Base-by-base conservation (phyloP, 2,797 vertebrate genomes). In the Schizopygopsis malacanthus region DNA sequence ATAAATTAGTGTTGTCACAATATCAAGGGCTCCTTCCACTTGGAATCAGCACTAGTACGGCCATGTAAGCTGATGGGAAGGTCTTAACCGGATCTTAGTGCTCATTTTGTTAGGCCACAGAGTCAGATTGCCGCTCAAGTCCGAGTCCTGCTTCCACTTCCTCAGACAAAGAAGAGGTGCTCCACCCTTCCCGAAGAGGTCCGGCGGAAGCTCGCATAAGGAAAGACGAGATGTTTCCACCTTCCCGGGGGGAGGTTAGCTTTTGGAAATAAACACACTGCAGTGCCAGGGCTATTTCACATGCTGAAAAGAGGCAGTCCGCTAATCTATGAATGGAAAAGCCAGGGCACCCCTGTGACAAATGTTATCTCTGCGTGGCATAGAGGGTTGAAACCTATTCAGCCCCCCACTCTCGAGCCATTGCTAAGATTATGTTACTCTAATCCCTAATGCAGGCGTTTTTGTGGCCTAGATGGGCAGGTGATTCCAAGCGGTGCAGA, bases 351-450 rank as follows among this genome's bases (percentile, higher is more conserved):
- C 94, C 94, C 89, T 43, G 94, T 95, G 94, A 96, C 94, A 95
- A 96, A 95, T 95, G 95, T 96, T 96, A 96, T 96, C 96, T 95
- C 95, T 41, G 90, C 85, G 87, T 95, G 94, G 94, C 95, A 96
- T 94, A 94, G 95, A 95, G 93, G 95, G 95, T 94, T 95, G 94
- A 94, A 93, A 92, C 93, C 94, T 94, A 95, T 95, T 96, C 96
- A 95, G 93, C 90, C 92, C 93, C 93, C 91, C 89, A 92, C 93
- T 95, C 93, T 94, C 93, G 93, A 94, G 93, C 95, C 94, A 95
- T 92, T 90, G 91, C 93, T 93, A 92, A 95, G 95, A 96, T 96
- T 95, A 96, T 96, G 96, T 95, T 95, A 95, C 94, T 92, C 93
- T 96, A 96, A 96, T 96, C 96, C 95, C 93, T 93, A 93, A 94